These are phyloP conservation scores for Girardinichthys multiradiatus DNA, from an alignment of 2,113 vertebrate species.

Conservation along the genomic window DNA sequence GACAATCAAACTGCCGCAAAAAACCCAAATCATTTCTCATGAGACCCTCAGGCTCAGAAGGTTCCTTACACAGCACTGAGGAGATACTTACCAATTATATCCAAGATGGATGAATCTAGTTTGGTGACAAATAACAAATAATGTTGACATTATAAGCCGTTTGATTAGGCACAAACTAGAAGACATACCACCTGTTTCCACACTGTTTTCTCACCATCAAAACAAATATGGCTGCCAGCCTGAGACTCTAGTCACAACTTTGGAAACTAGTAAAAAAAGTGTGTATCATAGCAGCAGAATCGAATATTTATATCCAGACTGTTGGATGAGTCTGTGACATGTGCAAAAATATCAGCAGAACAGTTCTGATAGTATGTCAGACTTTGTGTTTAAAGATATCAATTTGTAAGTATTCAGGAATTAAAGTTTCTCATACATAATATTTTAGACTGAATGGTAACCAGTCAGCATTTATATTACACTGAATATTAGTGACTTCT, in stretches of 20 bases:
- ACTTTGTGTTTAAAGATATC: no score
- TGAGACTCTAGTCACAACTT: not conserved
- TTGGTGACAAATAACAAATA: not conserved
- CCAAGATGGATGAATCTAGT: not conserved
- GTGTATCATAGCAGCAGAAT: not conserved
- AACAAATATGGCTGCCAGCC: not conserved
- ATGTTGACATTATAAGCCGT: not conserved
- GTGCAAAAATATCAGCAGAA: not conserved
- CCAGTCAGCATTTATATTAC: no score
- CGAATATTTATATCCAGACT: not conserved
- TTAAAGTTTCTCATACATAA: not conserved
- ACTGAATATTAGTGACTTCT: no score
- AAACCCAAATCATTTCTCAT: slow-evolving; percentile 1
- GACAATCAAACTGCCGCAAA: not conserved
- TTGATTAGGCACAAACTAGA: not conserved
- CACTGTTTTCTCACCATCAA: not conserved
- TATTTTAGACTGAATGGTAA: not conserved
- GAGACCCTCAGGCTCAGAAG: not conserved
- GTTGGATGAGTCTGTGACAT: not conserved
- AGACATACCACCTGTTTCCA: not conserved
- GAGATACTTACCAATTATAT: not conserved
- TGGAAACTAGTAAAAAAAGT: not conserved
- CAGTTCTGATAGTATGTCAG: no score
- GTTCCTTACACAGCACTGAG: not conserved
- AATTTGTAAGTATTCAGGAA: no score